Evolutionary conservation across 2,888 invertebrate genomes (phyloP).

Genomic region (Mystacides longicornis): DNA sequence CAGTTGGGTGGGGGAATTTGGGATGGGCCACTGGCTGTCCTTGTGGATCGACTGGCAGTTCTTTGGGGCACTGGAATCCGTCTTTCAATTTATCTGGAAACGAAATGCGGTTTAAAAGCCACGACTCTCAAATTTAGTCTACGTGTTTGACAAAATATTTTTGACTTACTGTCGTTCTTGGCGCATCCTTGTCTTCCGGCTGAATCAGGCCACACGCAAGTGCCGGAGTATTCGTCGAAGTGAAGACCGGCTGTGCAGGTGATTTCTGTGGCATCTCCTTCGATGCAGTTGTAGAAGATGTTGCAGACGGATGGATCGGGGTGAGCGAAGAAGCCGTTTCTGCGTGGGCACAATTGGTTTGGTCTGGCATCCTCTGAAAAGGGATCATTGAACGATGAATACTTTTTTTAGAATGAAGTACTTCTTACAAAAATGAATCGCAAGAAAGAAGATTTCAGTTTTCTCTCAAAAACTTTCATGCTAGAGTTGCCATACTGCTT

Average conservation of each 20-base stretch:
- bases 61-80: conserved; percentile 79
- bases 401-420: too few species aligned
- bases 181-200: conserved; percentile 70
- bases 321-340: conserved; percentile 87
- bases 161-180: conserved; percentile 45
- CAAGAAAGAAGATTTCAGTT: too few species aligned
- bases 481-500: too few species aligned
- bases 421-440: too few species aligned
- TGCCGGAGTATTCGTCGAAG: conserved; percentile 83
- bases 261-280: conserved; percentile 71
- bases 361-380: conserved; percentile 67
- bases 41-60: conserved; percentile 53
- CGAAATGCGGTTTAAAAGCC: too few species aligned
- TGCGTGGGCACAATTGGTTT: conserved; percentile 66
- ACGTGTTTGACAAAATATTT: too few species aligned
- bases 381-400: too few species aligned
- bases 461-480: too few species aligned
- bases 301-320: conserved; percentile 76
- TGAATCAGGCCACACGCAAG: conserved; percentile 83
- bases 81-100: conserved; percentile 66
- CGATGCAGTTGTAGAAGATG: conserved; percentile 83
- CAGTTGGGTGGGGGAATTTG: conserved; percentile 75
- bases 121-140: too few species aligned
- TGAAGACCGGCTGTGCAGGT: conserved; percentile 83
- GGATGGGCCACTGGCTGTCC: conserved; percentile 76